Conservation (phyloP, 2,888 invertebrate species). For the Zaprionus obscuricornis region DNA sequence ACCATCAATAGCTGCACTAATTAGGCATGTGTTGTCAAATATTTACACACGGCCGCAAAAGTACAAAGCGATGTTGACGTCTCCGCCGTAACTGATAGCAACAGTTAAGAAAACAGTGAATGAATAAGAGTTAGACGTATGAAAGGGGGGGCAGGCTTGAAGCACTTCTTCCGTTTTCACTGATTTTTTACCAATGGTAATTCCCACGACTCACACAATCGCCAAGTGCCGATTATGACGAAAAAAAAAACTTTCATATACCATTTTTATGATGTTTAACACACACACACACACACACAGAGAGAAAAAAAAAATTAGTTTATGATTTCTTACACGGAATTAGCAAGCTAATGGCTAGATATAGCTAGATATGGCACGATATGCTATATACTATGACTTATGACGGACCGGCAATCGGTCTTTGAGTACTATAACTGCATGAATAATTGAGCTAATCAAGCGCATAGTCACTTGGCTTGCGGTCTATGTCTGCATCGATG, state of each 20-base stretch:
- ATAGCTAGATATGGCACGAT: conserved; percentile 31
- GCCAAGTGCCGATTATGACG: conserved; percentile 61
- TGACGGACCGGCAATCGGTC: conserved; percentile 7
- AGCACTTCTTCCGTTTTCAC: conserved; percentile 72
- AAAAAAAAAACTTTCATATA: conserved; percentile 66
- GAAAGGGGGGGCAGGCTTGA: neutral
- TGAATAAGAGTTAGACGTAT: conserved; percentile 8
- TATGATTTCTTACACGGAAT: conserved; percentile 68
- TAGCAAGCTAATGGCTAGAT: conserved; percentile 49
- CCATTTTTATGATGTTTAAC: conserved; percentile 68
- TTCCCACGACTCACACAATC: conserved; percentile 69
- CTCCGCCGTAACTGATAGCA: conserved; percentile 39
- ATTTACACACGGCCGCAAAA: conserved; percentile 79
- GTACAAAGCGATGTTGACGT: conserved; percentile 69
- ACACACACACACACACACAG: no score
- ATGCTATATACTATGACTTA: conserved; percentile 27
- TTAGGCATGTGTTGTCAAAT: conserved; percentile 82
- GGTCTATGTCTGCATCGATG: conserved; percentile 13
- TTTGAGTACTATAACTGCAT: conserved; percentile 40
- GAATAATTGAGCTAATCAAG: conserved; percentile 67
- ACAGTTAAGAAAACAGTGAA: neutral
- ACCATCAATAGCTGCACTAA: conserved; percentile 81
- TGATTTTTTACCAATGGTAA: conserved; percentile 58
- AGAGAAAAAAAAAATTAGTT: conserved; percentile 64
- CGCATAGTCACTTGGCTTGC: conserved; percentile 60